Conservation (phyloP, 1,140 invertebrate genomes). For the Batillaria attramentaria region DNA sequence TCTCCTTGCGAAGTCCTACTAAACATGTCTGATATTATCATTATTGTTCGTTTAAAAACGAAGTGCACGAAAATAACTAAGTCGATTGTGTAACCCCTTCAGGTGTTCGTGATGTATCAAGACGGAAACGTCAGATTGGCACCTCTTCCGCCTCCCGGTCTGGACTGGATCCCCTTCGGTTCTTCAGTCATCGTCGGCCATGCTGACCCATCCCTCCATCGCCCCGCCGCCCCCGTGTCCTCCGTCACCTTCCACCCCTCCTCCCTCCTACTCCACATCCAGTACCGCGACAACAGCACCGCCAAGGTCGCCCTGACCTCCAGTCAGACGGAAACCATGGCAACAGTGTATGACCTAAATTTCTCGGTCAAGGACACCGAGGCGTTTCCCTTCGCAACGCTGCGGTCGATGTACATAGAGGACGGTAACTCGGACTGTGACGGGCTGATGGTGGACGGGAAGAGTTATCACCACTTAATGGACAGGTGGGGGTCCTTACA, state of each 20-base stretch:
- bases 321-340: conserved; percentile 38
- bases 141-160: conserved; percentile 52
- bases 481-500: conserved; percentile 32
- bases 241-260: conserved; percentile 41
- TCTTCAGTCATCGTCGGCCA: conserved; percentile 57
- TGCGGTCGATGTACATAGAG: conserved; percentile 57
- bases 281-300: conserved; percentile 44
- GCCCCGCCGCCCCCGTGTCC: conserved; percentile 49
- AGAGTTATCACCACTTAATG: conserved; percentile 31
- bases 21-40: too few species aligned
- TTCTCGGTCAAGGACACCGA: conserved; percentile 11
- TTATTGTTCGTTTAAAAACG: too few species aligned
- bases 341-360: conserved; percentile 35
- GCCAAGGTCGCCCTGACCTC: conserved; percentile 37
- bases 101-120: conserved; percentile 56
- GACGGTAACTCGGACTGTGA: conserved; percentile 57
- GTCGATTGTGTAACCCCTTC: too few species aligned
- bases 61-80: too few species aligned
- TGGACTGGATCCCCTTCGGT: conserved; percentile 64
- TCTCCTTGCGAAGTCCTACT: too few species aligned
- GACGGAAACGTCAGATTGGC: conserved; percentile 54
- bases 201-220: conserved; percentile 30
- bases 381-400: conserved; percentile 45
- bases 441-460: conserved; percentile 48
- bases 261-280: conserved; percentile 34